Base-by-base conservation (phyloP, 2,113 vertebrate genomes). In the Lanius ludovicianus region DNA sequence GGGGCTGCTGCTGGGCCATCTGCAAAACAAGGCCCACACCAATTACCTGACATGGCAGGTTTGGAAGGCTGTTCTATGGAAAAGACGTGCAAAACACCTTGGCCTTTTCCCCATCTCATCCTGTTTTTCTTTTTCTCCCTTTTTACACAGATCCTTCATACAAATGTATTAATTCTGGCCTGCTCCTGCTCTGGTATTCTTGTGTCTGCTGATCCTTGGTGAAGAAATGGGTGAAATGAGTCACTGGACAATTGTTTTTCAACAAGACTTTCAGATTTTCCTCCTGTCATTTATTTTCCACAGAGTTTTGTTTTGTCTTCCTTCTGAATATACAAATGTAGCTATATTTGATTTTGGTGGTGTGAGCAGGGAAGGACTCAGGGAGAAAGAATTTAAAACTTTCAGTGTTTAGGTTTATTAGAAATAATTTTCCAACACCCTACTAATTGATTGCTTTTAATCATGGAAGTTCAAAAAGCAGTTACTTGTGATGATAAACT, bases 1-100 rank as follows among this genome's bases (percentile, higher is more conserved):
- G 25, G 56, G 78, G 90, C 78, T 96, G 91, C 94, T 93, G 90
- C 28, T 76, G 81, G 57, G 67, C 83, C 93, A 76, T 94, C 95
- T 96, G 95, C 90, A 90, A 46, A 85, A 37, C 55, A 42, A 50
- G 55, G 60, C 91, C 88, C 81, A 78, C 79, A 93, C 89, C 94
- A 91, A 59, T 76, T 91, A 52, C 55, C 87, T 91, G 90, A 83
- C 82, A 76, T 60, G 85, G 87, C 8, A n/a, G 62, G 30, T 55
- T 81, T 81, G 78, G 87, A 91, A 79, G 23, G 47, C 56, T 93
- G 27, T 28, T 83, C 68, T 30, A 1, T 1, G 52, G 77, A 60
- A 92, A 74, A 74, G 41, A 59, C 11, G 52, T 65, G 50, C 37
- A 86, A 73, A 69, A 21, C 28, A 85, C 16, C n/a, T 65, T 50